Conservation (phyloP, 1,140 invertebrate genomes). For the Asbolus verrucosus region DNA sequence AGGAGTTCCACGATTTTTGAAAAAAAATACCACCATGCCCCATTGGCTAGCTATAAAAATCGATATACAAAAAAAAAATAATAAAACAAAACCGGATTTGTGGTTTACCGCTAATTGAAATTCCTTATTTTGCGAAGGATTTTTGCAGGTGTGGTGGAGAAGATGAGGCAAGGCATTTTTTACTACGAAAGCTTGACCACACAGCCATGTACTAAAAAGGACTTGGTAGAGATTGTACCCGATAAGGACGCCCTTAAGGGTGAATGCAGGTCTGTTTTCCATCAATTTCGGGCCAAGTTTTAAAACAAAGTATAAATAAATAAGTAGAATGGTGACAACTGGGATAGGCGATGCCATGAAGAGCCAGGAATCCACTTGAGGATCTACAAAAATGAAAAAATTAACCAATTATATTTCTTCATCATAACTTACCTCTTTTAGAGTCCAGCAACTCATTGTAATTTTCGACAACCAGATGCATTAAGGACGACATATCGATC, state of each 20-base stretch:
- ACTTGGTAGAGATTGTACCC: constrained; percentile 80
- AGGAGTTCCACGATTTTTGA: constrained; percentile 74
- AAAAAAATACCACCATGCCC: constrained; percentile 67
- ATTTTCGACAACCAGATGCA: constrained; percentile 67
- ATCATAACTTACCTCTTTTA: constrained; percentile 65
- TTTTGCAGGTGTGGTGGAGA: constrained; percentile 57
- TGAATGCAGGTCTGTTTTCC: constrained; percentile 73
- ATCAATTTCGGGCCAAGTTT: constrained; percentile 79
- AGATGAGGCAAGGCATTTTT: constrained; percentile 58
- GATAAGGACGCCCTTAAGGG: constrained; percentile 74
- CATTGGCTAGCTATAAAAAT: constrained; percentile 66
- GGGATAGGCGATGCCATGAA: constrained; percentile 79
- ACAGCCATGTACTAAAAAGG: constrained; percentile 66
- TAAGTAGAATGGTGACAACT: constrained; percentile 71
- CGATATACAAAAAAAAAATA: constrained; percentile 53
- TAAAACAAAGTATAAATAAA: constrained; percentile 76
- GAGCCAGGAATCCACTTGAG: constrained; percentile 74
- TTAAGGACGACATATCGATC: constrained; percentile 66
- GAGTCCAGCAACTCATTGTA: constrained; percentile 69
- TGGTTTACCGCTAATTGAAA: constrained; percentile 52
- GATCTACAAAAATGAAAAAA: constrained; percentile 63
- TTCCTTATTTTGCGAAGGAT: constrained; percentile 54
- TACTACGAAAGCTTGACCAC: constrained; percentile 56
- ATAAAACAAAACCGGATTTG: neutral
- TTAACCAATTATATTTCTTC: neutral